Percentiles rank a stretch among this genome's conserved stretches.
phyloP scores from a whole-genome alignment of 2,113 vertebrate genomes.

The Trinectes maculatus region DNA sequence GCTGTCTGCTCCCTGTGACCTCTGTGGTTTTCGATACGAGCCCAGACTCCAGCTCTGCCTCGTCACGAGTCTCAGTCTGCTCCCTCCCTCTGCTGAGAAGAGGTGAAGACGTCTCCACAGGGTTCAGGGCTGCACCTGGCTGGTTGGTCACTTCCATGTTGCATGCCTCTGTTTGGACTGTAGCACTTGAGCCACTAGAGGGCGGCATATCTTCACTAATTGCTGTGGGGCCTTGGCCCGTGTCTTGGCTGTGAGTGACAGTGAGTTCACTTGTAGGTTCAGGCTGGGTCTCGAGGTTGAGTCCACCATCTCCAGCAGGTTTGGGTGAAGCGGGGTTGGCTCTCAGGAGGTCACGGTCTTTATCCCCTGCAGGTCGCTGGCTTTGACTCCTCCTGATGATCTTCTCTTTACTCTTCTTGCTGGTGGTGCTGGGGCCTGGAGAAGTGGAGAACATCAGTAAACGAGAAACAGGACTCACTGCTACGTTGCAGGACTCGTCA shows the following conservation, averaged over 20 bases:
- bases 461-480: not conserved
- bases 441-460: not conserved
- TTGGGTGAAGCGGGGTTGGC: constrained; percentile 5
- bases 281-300: not conserved
- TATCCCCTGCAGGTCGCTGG: constrained; percentile 44
- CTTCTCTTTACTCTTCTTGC: constrained; percentile 68
- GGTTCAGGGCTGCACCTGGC: not conserved
- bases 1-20: not conserved
- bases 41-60: not conserved
- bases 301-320: not conserved
- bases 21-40: not conserved
- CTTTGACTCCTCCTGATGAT: constrained; percentile 64
- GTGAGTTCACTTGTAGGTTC: not conserved
- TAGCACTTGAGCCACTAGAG: constrained; percentile 33
- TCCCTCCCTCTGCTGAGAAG: not conserved
- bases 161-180: constrained; percentile 11
- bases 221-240: not conserved
- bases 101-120: not conserved
- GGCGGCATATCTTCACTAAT: constrained; percentile 29
- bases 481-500: not conserved
- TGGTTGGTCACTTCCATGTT: not conserved
- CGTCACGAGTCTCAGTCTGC: not conserved
- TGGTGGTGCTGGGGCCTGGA: constrained; percentile 26
- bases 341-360: constrained; percentile 21
- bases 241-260: not conserved